These are phyloP conservation scores for Cydia strobilella DNA, from an alignment of 1,140 invertebrate genomes.

Conservation along the genomic window DNA sequence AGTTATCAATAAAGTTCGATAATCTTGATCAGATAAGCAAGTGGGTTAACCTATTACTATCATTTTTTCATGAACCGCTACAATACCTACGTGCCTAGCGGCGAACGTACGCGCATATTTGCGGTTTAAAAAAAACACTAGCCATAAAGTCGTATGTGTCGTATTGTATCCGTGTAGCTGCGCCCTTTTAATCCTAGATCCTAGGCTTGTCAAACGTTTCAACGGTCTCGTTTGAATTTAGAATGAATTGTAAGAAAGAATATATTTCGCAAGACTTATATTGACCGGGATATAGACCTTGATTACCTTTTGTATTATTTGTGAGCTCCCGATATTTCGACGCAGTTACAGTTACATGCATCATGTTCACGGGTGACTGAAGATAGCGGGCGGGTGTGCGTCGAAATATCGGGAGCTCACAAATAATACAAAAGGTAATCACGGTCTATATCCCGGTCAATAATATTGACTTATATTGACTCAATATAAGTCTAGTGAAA, in stretches of 20 bases:
- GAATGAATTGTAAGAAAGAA: constrained; percentile 2
- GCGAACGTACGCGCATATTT: neutral
- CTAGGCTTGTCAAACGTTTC: constrained; percentile 20
- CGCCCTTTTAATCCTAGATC: neutral
- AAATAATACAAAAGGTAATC: no score
- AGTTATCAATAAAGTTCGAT: neutral
- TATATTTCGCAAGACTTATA: constrained; percentile 25
- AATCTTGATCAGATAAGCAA: constrained; percentile 3
- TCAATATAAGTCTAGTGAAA: no score
- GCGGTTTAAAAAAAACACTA: neutral
- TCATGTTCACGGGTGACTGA: no score
- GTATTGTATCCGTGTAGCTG: neutral
- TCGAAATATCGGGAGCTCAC: no score
- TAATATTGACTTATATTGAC: no score
- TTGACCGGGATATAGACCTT: no score
- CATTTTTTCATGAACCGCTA: neutral
- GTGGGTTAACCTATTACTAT: neutral
- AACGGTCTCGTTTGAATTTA: constrained; percentile 25
- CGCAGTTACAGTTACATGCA: no score
- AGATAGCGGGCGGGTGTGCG: no score
- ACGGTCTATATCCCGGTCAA: no score
- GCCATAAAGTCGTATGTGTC: neutral
- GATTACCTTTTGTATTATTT: no score
- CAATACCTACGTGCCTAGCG: neutral
- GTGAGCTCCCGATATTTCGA: no score